Conservation (phyloP, 2,797 vertebrate species). For the Phrynocephalus guinanensis region DNA sequence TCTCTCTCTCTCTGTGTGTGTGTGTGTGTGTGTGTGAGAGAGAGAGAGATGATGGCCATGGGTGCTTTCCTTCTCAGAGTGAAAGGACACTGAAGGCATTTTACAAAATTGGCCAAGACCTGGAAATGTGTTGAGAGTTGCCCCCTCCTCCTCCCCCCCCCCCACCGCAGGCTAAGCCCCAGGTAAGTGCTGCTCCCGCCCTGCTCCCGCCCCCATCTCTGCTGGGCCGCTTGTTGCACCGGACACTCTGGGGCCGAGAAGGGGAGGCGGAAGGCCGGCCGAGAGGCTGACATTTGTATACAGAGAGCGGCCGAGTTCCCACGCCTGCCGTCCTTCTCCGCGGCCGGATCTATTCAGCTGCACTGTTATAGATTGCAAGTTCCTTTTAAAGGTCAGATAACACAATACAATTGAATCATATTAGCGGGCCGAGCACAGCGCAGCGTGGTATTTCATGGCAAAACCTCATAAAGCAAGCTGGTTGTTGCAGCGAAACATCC, state of each 20-base stretch:
- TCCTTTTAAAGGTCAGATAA: conserved; percentile 75
- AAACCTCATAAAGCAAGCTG: conserved; percentile 76
- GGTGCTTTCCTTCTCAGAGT: too few relatives aligned
- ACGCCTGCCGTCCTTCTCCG: conserved; percentile 34
- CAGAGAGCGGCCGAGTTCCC: neutral
- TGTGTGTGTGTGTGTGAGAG: neutral
- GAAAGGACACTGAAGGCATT: too few relatives aligned
- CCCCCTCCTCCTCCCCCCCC: too few relatives aligned
- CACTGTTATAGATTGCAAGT: conserved; percentile 60
- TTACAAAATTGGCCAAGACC: too few relatives aligned
- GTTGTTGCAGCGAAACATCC: conserved; percentile 65
- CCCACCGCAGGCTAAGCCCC: neutral
- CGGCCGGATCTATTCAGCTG: conserved; percentile 41
- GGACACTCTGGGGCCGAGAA: too few relatives aligned
- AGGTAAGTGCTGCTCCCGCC: neutral
- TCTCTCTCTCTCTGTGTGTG: too few relatives aligned
- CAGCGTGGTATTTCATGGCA: conserved; percentile 73
- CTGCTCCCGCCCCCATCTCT: neutral
- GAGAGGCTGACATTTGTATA: neutral
- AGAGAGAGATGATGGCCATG: too few relatives aligned
- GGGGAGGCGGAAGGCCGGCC: neutral
- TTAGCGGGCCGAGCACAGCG: conserved; percentile 67
- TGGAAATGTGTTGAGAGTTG: too few relatives aligned
- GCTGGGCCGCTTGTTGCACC: too few relatives aligned
- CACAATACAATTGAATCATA: conserved; percentile 72